Evolutionary conservation across 2,888 invertebrate genomes (phyloP).

Genomic region (Trisateles emortualis): DNA sequence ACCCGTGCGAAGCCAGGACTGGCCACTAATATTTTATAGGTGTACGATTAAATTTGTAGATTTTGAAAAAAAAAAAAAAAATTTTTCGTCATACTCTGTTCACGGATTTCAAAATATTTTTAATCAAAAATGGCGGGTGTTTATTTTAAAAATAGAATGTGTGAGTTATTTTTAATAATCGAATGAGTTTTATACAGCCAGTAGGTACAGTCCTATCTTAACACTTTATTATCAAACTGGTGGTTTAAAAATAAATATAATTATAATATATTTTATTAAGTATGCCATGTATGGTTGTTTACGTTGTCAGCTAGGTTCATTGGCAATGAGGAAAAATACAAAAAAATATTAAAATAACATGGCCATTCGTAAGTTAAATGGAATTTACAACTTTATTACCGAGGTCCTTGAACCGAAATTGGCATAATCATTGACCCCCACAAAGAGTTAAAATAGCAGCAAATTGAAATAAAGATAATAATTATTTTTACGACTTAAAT

Average conservation of each 20-base stretch:
- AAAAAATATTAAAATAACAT: background rate
- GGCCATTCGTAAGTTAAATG: background rate
- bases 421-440: background rate
- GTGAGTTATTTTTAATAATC: background rate
- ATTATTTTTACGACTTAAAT: background rate
- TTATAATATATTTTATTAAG: too few relatives aligned
- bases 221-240: background rate
- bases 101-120: conserved; percentile 5
- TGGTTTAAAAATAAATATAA: conserved; percentile 4
- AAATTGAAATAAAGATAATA: background rate
- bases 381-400: background rate
- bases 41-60: too few relatives aligned
- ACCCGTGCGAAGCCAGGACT: too few relatives aligned
- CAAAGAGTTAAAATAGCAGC: background rate
- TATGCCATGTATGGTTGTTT: background rate
- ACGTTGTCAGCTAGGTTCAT: background rate
- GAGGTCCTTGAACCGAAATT: background rate
- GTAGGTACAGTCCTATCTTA: conserved; percentile 3
- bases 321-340: background rate
- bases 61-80: too few relatives aligned
- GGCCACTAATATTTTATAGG: too few relatives aligned
- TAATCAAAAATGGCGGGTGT: conserved; percentile 1
- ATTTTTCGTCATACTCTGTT: background rate
- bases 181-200: conserved; percentile 4
- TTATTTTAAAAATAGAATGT: conserved; percentile 12